Evolutionary conservation across 2,888 invertebrate genomes (phyloP), one percentile per base, ranked within the genome.

Genomic region (Trichacis sp.): DNA sequence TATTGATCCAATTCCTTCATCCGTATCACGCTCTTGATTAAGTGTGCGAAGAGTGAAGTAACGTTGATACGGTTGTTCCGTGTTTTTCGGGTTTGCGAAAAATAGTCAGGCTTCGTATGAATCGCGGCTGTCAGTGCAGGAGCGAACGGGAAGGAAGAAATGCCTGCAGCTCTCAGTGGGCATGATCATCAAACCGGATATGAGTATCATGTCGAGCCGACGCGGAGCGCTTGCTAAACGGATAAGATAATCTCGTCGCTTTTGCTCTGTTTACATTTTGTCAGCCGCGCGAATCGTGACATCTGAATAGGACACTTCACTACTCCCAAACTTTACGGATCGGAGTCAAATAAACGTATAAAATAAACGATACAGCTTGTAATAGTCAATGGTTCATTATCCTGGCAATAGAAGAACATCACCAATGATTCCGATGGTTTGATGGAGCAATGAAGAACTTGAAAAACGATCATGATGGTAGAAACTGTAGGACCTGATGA

Each of bases 271-370:
- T 42, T 42, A 14, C 42, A 15, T 42, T 42, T 42, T 17, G 42
- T 15, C 42, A 15, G 42, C 14, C 42, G 42, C 42, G 42, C 11
- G n/a, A 42, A 42, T 42, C n/a, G 42, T 42, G 17, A 17, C 42
- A 42, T 14, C 17, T 17, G 42, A 17, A 42, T 17, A 42, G 42
- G 14, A 42, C 42, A 33, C 5, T 33, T 33, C 11, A 6, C n/a
- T 3, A 2, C 2, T 2, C 11, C 18, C 2, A 42, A 42, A 17
- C 42, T 14, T 42, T 42, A n/a, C 17, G 17, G 15, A 42, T 8
- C 42, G 11, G n/a, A 12, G 12, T 4, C 2, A 36, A 36, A 6
- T 12, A 36, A 36, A 6, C 12, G 3, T 36, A n/a, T n/a, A n/a
- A n/a, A n/a, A n/a, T n/a, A n/a, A n/a, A n/a, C n/a, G n/a, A n/a